Conservation (phyloP, 2,113 vertebrate genomes). For the Datnioides undecimradiatus region DNA sequence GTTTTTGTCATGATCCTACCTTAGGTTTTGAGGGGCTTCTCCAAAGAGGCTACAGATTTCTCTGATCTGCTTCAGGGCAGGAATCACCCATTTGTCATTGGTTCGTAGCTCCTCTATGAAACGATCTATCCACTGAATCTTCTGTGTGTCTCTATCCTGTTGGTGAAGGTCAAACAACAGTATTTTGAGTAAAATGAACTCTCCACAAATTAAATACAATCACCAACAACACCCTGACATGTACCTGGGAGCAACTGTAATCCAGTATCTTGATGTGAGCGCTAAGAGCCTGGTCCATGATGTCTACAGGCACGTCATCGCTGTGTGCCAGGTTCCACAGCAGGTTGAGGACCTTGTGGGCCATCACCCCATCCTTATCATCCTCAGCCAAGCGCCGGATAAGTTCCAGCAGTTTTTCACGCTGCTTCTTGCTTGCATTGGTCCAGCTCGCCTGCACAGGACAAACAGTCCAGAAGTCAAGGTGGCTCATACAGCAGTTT, state of each 20-base stretch:
- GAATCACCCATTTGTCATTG: conserved; percentile 99
- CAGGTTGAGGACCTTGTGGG: conserved; percentile 98
- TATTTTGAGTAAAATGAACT: not conserved
- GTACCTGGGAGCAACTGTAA: conserved; percentile 99
- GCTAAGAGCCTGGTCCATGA: conserved; percentile 99
- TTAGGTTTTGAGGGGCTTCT: conserved; percentile 98
- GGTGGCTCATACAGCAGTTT: not conserved
- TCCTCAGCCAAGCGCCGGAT: conserved; percentile 98
- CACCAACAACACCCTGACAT: not conserved
- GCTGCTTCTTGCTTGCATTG: conserved; percentile 99
- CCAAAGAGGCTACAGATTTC: conserved; percentile 99
- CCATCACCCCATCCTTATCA: conserved; percentile 99
- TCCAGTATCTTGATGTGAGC: conserved; percentile 99
- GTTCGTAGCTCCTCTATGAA: conserved; percentile 99
- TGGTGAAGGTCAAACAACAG: conserved; percentile 45
- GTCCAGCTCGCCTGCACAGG: conserved; percentile 95
- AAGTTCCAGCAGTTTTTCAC: conserved; percentile 97
- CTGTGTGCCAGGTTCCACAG: conserved; percentile 99
- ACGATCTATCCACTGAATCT: conserved; percentile 99
- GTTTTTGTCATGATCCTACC: conserved; percentile 82
- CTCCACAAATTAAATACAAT: not conserved
- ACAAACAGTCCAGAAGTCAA: not conserved
- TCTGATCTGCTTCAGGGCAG: conserved; percentile 98
- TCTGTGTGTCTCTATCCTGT: conserved; percentile 98
- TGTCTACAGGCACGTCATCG: conserved; percentile 99